phyloP scores from a whole-genome alignment of 2,113 vertebrate genomes.

The Sylvilagus bachmani region DNA sequence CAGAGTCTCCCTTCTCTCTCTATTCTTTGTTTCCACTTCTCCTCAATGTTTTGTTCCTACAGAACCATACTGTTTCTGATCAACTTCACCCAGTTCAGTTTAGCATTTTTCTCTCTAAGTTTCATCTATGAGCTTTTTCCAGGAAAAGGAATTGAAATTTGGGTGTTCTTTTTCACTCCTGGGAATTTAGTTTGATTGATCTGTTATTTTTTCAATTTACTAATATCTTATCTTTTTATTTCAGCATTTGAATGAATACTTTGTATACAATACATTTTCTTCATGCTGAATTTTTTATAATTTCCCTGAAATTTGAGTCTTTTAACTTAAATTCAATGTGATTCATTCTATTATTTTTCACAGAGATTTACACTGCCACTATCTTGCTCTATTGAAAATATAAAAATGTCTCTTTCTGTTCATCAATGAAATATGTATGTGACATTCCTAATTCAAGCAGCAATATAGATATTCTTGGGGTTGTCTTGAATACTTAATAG shows the following conservation, averaged over 20 bases:
- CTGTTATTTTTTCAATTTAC: not conserved
- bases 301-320: not conserved
- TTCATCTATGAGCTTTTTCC: not conserved
- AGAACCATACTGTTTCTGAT: not conserved
- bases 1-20: not conserved
- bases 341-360: not conserved
- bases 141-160: not conserved
- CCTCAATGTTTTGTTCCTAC: not conserved
- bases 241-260: not conserved
- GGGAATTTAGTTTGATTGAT: not conserved
- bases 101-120: not conserved
- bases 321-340: not conserved
- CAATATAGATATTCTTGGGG: not conserved
- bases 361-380: not conserved
- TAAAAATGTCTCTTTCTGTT: not conserved
- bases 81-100: not conserved
- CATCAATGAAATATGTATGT: not conserved
- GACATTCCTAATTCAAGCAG: not conserved
- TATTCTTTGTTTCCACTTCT: not conserved
- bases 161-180: not conserved
- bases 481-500: not conserved
- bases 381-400: not conserved
- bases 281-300: not conserved
- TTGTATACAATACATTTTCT: not conserved
- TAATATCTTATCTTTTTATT: not conserved